Conservation (phyloP, 2,113 vertebrate genomes). For the Burhinus oedicnemus region DNA sequence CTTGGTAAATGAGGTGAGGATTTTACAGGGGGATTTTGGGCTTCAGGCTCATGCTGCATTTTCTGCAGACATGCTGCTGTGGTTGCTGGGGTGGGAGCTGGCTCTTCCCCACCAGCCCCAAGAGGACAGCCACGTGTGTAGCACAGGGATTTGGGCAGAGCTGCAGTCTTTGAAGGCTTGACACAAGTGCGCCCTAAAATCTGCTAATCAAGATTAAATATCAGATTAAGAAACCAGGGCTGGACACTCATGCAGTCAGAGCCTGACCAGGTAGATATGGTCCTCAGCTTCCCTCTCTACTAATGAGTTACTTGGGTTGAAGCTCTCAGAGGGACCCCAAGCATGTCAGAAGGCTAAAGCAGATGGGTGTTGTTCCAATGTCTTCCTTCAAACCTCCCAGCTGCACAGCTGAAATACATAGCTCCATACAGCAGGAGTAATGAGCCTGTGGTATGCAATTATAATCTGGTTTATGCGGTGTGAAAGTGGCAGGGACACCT, state of each 20-base stretch:
- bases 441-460: neutral
- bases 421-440: neutral
- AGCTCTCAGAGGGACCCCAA: neutral
- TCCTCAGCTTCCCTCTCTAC: neutral
- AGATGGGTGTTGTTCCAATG: fast-evolving
- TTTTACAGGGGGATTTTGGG: neutral
- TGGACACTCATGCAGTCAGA: neutral
- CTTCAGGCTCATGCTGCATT: neutral
- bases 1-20: neutral
- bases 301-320: neutral
- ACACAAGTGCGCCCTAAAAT: fast-evolving
- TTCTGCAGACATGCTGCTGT: neutral
- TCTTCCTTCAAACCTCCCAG: neutral
- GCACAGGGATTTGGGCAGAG: no score
- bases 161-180: neutral
- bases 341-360: neutral
- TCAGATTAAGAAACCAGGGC: neutral
- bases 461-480: neutral
- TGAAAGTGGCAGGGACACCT: neutral
- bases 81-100: neutral
- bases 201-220: neutral
- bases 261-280: neutral
- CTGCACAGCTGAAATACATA: neutral
- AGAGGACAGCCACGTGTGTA: neutral
- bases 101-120: no score